A percentile compares a stretch with the other conserved stretches of the same genome.
phyloP scores from a whole-genome alignment of 2,113 vertebrate species.

The rabbit (Oryctolagus cuniculus) region mOryCun1.1 NC_091440.1:26381501-26382000 shows the following conservation, averaged over 20 bases:
- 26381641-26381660: not conserved
- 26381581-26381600: conserved; percentile 50
- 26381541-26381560: conserved; percentile 31
- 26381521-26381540: conserved; percentile 7
- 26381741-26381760: not conserved
- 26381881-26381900: too few species aligned
- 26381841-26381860: too few species aligned
- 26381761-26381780: not conserved
- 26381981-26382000: too few species aligned
- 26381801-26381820: too few species aligned
- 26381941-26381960: too few species aligned
- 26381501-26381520: not conserved
- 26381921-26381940: too few species aligned
- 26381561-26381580: conserved; percentile 25
- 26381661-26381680: not conserved
- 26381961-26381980: too few species aligned
- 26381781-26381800: not conserved
- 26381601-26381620: not conserved
- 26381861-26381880: too few species aligned
- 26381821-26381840: too few species aligned
- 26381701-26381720: not conserved
- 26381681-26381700: too few species aligned
- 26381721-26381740: not conserved
- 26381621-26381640: not conserved
- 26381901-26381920: too few species aligned